phyloP scores from a whole-genome alignment of 2,113 vertebrate genomes.

The Sinocyclocheilus anshuiensis region DNA sequence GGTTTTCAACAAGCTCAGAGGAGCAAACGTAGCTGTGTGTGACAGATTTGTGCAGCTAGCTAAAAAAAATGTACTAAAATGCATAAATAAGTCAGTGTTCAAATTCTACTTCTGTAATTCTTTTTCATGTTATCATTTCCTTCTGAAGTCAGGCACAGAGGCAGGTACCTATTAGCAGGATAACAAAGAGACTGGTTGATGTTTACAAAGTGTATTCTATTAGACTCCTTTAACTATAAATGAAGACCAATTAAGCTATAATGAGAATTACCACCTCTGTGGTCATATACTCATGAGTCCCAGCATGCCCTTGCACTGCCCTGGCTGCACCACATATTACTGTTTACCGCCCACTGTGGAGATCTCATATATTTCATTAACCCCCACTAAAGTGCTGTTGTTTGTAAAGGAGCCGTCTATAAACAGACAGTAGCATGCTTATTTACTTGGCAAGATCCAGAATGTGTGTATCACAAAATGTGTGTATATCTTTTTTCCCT shows the following conservation, averaged over 20 bases:
- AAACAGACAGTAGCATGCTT: not conserved
- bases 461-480: not conserved
- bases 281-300: conserved; percentile 20
- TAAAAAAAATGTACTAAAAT: not conserved
- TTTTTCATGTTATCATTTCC: not conserved
- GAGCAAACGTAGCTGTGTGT: not conserved
- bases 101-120: not conserved
- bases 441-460: not conserved
- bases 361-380: conserved; percentile 19
- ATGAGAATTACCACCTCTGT: conserved; percentile 32
- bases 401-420: conserved; percentile 14
- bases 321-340: not conserved
- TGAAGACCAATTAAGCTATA: conserved; percentile 56
- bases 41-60: not conserved
- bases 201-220: not conserved
- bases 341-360: not conserved
- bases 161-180: not conserved
- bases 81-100: not conserved
- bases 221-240: conserved; percentile 1
- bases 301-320: conserved; percentile 28
- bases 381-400: conserved; percentile 13
- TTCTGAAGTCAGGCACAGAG: not conserved
- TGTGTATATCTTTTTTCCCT: not conserved
- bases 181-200: not conserved
- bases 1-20: not conserved